These are phyloP conservation scores for Crotalus viridis DNA, from an alignment of 2,113 vertebrate genomes.

Conservation along the genomic window DNA sequence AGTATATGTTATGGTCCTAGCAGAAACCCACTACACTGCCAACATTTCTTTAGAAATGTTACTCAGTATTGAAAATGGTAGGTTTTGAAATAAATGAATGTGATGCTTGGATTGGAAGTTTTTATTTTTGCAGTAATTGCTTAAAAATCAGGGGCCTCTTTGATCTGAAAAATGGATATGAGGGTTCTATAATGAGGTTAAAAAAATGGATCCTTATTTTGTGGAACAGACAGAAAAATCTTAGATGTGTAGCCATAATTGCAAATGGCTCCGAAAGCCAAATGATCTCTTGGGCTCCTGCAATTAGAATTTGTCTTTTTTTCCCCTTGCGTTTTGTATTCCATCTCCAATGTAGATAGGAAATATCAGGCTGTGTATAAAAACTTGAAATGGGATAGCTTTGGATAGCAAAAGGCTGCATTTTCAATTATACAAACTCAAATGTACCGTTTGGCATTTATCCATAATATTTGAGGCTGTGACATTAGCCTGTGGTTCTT, in stretches of 20 bases:
- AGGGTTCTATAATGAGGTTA: slow-evolving; percentile 3
- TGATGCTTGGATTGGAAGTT: background rate
- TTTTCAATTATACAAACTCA: slow-evolving; percentile 41
- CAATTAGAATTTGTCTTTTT: slow-evolving; percentile 44
- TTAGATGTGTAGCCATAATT: background rate
- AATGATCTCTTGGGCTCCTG: slow-evolving; percentile 28
- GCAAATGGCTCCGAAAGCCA: slow-evolving; percentile 33
- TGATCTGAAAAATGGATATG: background rate
- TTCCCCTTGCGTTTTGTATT: background rate
- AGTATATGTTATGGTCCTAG: background rate
- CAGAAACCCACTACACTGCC: background rate
- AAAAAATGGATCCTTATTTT: slow-evolving; percentile 21
- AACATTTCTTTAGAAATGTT: background rate
- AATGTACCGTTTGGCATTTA: slow-evolving; percentile 51
- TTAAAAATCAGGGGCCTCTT: slow-evolving; percentile 9
- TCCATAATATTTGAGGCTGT: slow-evolving; percentile 43
- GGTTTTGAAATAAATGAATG: slow-evolving; percentile 4
- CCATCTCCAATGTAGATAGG: slow-evolving; percentile 29
- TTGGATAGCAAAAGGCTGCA: slow-evolving; percentile 43
- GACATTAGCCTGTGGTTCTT: slow-evolving; percentile 42
- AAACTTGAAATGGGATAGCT: slow-evolving; percentile 35
- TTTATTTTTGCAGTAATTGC: slow-evolving; percentile 8
- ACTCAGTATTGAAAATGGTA: background rate
- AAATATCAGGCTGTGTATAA: slow-evolving; percentile 38
- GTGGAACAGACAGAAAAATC: slow-evolving; percentile 31